phyloP scores from a whole-genome alignment of 1,140 invertebrate genomes.

The Drosophila melanica region DNA sequence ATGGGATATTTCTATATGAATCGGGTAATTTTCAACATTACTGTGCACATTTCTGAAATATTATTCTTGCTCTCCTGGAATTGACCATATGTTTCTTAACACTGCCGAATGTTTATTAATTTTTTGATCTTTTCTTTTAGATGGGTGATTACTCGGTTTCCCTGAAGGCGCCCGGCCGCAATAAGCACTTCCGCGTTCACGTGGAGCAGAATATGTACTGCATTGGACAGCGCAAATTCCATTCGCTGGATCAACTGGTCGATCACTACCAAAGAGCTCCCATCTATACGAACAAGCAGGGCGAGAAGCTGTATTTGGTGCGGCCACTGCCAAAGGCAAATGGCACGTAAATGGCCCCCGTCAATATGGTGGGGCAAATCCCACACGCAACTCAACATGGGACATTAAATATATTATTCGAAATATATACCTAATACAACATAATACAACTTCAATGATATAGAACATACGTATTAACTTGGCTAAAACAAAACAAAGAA shows the following conservation, averaged over 20 bases:
- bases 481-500: slow-evolving; percentile 3
- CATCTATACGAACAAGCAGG: slow-evolving; percentile 98
- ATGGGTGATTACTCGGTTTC: slow-evolving; percentile 99
- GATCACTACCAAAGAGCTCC: slow-evolving; percentile 99
- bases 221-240: slow-evolving; percentile 99
- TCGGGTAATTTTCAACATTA: too few species aligned
- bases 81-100: background rate
- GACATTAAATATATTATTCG: slow-evolving; percentile 57
- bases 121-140: slow-evolving; percentile 86
- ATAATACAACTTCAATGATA: slow-evolving; percentile 34
- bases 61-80: background rate
- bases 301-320: slow-evolving; percentile 96
- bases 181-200: slow-evolving; percentile 99
- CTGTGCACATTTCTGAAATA: too few species aligned
- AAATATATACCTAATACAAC: slow-evolving; percentile 64
- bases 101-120: background rate
- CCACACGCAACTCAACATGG: slow-evolving; percentile 18
- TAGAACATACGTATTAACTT: slow-evolving; percentile 22
- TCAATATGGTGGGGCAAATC: too few species aligned
- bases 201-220: slow-evolving; percentile 97
- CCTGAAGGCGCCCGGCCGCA: slow-evolving; percentile 97
- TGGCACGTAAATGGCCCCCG: slow-evolving; percentile 73
- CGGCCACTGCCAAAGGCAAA: slow-evolving; percentile 91
- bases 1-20: too few species aligned
- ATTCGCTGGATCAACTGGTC: slow-evolving; percentile 97